phyloP scores from a whole-genome alignment of 2,797 vertebrate species.

The Apodemus agrarius region DNA sequence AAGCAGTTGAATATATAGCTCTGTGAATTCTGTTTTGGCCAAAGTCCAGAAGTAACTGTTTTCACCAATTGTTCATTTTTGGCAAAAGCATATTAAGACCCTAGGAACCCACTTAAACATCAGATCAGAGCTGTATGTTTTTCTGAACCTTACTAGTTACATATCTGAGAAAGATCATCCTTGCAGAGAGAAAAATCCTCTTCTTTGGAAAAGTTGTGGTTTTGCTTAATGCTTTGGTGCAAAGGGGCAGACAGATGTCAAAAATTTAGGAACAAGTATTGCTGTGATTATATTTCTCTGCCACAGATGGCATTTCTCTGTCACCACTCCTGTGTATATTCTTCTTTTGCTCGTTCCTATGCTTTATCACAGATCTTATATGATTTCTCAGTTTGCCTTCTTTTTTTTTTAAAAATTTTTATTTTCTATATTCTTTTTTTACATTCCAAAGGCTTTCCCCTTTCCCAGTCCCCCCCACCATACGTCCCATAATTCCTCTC shows the following conservation, averaged over 20 bases:
- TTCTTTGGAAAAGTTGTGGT: background rate
- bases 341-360: background rate
- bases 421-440: no score
- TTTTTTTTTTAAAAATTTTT: no score
- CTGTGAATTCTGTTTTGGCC: slow-evolving; percentile 56
- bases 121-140: slow-evolving; percentile 8
- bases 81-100: slow-evolving; percentile 33
- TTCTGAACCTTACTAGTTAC: slow-evolving; percentile 27
- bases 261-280: background rate
- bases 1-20: background rate
- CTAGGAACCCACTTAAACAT: background rate
- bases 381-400: no score
- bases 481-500: no score
- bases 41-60: slow-evolving; percentile 20
- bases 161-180: background rate
- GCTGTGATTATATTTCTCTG: background rate
- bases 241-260: background rate
- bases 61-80: slow-evolving; percentile 60
- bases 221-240: background rate
- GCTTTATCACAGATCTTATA: background rate
- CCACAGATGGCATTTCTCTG: background rate
- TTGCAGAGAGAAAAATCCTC: slow-evolving; percentile 21
- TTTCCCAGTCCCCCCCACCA: no score
- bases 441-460: no score
- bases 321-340: rapidly evolving